Evolutionary conservation across 2,888 invertebrate species (phyloP).

Genomic region (Leptinotarsa juncta): DNA sequence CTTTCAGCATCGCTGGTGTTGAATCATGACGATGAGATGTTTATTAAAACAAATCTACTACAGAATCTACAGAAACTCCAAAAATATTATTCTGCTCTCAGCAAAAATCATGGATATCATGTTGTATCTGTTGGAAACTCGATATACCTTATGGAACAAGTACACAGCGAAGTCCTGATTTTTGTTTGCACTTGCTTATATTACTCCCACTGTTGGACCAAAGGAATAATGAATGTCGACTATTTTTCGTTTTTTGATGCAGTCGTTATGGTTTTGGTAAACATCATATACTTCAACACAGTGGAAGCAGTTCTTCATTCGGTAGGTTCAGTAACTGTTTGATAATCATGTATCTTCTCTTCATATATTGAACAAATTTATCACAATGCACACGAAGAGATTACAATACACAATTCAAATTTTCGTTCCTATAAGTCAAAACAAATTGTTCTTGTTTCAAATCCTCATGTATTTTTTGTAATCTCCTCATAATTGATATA

Average conservation of each 20-base stretch:
- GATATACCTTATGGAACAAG: conserved; percentile 8
- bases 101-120: conserved; percentile 25
- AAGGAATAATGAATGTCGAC: background rate
- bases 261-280: background rate
- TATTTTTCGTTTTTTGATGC: conserved; percentile 9
- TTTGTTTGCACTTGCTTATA: conserved; percentile 24
- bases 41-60: background rate
- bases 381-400: too few species aligned
- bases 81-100: conserved; percentile 24
- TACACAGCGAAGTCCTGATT: background rate
- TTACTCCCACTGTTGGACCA: conserved; percentile 10
- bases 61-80: conserved; percentile 19
- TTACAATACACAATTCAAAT: too few species aligned
- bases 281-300: background rate
- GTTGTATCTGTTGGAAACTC: conserved; percentile 19
- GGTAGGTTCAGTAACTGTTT: conserved; percentile 9
- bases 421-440: too few species aligned
- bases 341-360: too few species aligned
- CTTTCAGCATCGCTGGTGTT: background rate
- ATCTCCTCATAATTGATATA: too few species aligned
- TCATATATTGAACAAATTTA: too few species aligned
- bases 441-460: too few species aligned
- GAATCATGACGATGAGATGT: background rate
- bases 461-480: too few species aligned
- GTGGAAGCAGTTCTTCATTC: conserved; percentile 16